Conservation (phyloP, 2,888 invertebrate genomes). For the Sphaerophoria rueppellii region DNA sequence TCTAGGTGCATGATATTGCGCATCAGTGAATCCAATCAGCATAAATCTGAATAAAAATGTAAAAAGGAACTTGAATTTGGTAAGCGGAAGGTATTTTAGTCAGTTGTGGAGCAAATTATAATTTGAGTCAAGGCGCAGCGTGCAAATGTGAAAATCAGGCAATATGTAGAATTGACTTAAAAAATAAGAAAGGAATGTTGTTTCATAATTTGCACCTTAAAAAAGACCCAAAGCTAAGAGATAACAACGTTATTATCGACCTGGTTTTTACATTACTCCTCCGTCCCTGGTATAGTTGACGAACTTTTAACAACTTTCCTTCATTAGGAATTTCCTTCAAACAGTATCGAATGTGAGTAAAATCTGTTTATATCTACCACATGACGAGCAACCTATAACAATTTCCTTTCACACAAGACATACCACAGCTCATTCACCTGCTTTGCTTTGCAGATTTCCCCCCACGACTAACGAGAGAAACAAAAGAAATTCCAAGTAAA, state of each 20-base stretch:
- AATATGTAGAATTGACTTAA: too few relatives aligned
- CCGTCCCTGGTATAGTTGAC: too few relatives aligned
- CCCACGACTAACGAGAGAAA: slow-evolving; percentile 7
- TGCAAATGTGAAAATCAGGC: too few relatives aligned
- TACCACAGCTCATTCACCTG: slow-evolving; percentile 13
- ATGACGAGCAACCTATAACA: neutral
- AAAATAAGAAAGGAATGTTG: too few relatives aligned
- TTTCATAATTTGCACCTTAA: too few relatives aligned
- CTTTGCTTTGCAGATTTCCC: slow-evolving; percentile 44
- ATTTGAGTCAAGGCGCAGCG: too few relatives aligned
- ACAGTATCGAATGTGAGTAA: neutral
- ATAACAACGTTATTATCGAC: too few relatives aligned
- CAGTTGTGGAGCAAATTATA: neutral
- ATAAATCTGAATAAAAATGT: slow-evolving; percentile 54
- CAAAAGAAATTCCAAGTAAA: slow-evolving; percentile 50
- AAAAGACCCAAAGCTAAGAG: too few relatives aligned
- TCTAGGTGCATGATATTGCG: neutral
- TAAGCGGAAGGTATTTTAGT: neutral
- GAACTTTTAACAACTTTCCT: too few relatives aligned
- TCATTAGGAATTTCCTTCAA: too few relatives aligned
- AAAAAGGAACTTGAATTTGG: slow-evolving; percentile 28
- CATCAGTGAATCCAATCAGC: slow-evolving; percentile 42
- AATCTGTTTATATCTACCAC: slow-evolving; percentile 23
- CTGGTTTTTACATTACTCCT: too few relatives aligned
- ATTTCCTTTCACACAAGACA: slow-evolving; percentile 15